A percentile compares a stretch with the other conserved stretches of the same genome.
phyloP scores from a whole-genome alignment of 2,113 vertebrate species.

The Ivindomyrus marchei region DNA sequence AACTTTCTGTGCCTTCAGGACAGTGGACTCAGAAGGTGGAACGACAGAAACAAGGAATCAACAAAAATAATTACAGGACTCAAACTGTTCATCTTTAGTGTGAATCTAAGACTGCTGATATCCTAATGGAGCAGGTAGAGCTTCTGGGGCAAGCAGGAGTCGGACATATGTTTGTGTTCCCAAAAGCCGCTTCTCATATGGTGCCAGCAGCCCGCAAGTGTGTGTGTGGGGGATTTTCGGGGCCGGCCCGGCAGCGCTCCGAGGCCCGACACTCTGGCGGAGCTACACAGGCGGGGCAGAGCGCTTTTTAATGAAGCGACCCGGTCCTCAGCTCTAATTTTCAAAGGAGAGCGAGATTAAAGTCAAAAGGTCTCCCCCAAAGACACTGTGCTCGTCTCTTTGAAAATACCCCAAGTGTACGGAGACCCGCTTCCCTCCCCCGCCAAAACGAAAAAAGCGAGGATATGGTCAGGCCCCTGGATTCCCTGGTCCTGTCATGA shows the following conservation, averaged over 20 bases:
- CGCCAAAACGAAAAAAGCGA: conserved; percentile 43
- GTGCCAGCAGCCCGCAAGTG: neutral
- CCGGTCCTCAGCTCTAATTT: conserved; percentile 71
- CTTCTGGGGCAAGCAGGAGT: neutral
- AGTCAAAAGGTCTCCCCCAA: conserved; percentile 75
- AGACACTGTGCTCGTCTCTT: conserved; percentile 68
- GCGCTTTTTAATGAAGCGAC: conserved; percentile 69
- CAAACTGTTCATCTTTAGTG: neutral
- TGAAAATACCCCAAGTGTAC: conserved; percentile 74
- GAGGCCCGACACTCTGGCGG: conserved; percentile 50
- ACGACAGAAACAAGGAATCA: neutral
- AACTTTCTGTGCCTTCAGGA: neutral
- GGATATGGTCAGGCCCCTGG: conserved; percentile 68
- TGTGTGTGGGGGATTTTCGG: conserved; percentile 12
- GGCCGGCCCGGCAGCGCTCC: conserved; percentile 47
- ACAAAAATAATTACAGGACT: neutral
- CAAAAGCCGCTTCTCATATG: conserved; percentile 8
- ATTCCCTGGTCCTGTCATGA: conserved; percentile 69
- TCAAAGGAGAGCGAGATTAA: conserved; percentile 76
- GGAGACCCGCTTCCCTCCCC: conserved; percentile 38
- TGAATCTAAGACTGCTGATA: neutral
- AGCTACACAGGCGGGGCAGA: conserved; percentile 70
- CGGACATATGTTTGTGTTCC: neutral
- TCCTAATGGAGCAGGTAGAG: neutral
- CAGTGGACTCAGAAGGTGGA: neutral